Evolutionary conservation across 2,888 invertebrate genomes (phyloP).

Genomic region (Gymnoscelis rufifasciata): DNA sequence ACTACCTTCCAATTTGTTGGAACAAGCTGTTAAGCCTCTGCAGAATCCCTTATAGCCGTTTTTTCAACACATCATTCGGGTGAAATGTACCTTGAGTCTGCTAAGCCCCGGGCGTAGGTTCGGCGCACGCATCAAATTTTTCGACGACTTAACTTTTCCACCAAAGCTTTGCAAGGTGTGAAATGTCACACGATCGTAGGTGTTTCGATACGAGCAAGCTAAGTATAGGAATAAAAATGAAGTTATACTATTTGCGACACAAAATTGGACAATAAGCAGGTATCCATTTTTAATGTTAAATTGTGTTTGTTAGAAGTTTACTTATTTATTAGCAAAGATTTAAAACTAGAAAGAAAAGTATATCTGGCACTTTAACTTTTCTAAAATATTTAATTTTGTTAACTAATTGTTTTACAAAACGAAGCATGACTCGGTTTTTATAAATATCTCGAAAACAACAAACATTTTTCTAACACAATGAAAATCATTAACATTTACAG

Average conservation of each 20-base stretch:
- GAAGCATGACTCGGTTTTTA: too few species aligned
- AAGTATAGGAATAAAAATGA: background rate
- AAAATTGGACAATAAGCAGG: background rate
- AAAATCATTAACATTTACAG: background rate
- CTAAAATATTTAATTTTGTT: too few species aligned
- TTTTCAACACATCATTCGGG: constrained; percentile 30
- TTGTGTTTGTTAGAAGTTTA: too few species aligned
- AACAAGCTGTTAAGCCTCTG: constrained; percentile 22
- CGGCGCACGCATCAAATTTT: constrained; percentile 62
- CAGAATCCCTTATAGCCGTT: constrained; percentile 24
- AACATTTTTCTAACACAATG: too few species aligned
- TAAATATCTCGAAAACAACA: too few species aligned
- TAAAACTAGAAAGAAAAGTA: too few species aligned
- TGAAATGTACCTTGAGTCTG: constrained; percentile 23
- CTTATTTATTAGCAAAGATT: too few species aligned
- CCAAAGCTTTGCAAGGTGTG: background rate
- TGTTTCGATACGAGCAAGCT: background rate
- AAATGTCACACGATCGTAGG: background rate
- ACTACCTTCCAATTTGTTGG: constrained; percentile 22
- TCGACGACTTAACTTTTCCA: constrained; percentile 43
- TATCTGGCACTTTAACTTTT: too few species aligned
- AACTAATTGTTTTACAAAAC: too few species aligned
- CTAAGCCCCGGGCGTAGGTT: constrained; percentile 49
- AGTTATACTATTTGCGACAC: background rate
- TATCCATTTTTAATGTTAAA: too few species aligned